Percentiles rank a stretch among this genome's conserved stretches.
Conservation (phyloP, 2,797 vertebrate genomes). For the Manis crassicaudata region DNA sequence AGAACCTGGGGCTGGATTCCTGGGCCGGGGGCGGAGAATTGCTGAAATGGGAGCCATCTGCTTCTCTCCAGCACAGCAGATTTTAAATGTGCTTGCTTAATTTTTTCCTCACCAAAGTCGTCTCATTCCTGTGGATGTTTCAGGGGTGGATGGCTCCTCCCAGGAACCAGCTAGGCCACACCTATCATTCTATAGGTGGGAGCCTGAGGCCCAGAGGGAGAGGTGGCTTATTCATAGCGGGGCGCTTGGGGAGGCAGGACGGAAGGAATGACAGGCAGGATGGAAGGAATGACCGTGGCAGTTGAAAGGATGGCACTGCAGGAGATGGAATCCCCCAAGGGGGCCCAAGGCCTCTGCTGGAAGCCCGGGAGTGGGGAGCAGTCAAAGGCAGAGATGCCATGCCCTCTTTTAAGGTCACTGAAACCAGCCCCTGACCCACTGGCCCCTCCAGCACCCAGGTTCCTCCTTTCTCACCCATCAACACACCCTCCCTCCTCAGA, state of each 20-base stretch:
- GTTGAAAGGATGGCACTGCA: not conserved
- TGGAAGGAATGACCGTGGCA: not conserved
- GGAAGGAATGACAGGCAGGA: not conserved
- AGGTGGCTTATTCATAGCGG: accelerated
- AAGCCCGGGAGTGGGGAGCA: not conserved
- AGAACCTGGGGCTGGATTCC: not conserved
- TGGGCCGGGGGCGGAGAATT: not conserved
- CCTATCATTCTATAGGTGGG: not conserved
- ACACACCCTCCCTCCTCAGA: not conserved
- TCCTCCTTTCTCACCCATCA: not conserved
- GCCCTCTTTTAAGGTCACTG: not conserved
- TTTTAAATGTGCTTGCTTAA: not conserved
- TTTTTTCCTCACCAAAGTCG: not conserved
- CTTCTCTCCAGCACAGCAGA: not conserved
- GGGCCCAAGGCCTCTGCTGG: not conserved
- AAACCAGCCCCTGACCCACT: not conserved
- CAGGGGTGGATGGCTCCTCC: not conserved
- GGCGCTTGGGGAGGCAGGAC: accelerated
- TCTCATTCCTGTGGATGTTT: not conserved
- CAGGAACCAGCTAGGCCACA: not conserved
- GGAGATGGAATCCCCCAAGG: not conserved
- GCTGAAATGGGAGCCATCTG: not conserved
- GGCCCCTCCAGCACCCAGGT: not conserved
- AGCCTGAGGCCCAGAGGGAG: not conserved
- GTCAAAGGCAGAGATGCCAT: not conserved